Base-by-base conservation (phyloP, 2,797 vertebrate genomes). In the Sciurus vulgaris region DNA sequence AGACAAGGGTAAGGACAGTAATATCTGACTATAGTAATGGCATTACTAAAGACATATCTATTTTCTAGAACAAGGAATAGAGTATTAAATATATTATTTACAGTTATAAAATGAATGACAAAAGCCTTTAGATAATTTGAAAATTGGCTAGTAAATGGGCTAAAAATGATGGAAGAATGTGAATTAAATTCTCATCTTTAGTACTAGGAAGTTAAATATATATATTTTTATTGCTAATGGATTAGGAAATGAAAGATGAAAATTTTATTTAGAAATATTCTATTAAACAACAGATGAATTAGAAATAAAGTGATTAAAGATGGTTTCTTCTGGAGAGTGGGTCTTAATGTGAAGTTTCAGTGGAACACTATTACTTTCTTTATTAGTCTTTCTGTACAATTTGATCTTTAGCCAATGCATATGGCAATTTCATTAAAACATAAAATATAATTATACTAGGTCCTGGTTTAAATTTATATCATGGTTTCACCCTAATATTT, bases 11-110 rank as follows among this genome's bases (percentile, higher is more conserved):
- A 11, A n/a, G 4, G 2, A 8, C 11, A 35, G 15, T 61, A 79
- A 74, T 56, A 76, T 85, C 41, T 88, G 79, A 81, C 47, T 61
- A 51, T 30, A 78, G 33, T 44, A 59, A 14, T 5, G 26, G 10
- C 63, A 70, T 9, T 9, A 54, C 18, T 30, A 10, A 7, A 65
- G 33, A 92, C 20, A 70, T 38, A 30, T 81, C 13, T 77, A 7
- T 35, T 30, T 65, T 89, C 89, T 41, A 49, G 41, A 78, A 47
- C n/a, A 69, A n/a, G 8, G 24, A 61, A 38, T 41, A 81, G 65
- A 93, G 12, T 20, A 26, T 92, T 82, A 95, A 86, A 76, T 41
- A 30, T 22, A 38, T 59, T 92, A 86, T 41, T 91, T 88, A 81
- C 5, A 89, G 6, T 56, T 86, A 77, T 28, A 63, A 86, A 70